These are phyloP conservation scores for Apoda limacodes DNA, from an alignment of 2,888 invertebrate species.

Conservation along the genomic window DNA sequence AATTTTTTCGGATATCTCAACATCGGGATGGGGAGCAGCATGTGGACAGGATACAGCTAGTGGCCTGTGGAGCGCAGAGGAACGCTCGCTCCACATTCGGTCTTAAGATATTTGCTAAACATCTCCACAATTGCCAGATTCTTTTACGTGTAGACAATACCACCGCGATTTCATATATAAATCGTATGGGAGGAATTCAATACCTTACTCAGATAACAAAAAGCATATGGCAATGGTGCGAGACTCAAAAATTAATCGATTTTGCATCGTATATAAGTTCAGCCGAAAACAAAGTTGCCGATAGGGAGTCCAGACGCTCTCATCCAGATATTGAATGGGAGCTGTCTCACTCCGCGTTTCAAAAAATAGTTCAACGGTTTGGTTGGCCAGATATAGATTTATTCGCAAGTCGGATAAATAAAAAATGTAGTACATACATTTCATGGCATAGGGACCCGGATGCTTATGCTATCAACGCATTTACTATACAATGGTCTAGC, in stretches of 20 bases:
- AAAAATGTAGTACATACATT: slow-evolving; percentile 18
- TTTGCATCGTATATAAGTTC: no score
- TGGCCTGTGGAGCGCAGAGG: slow-evolving; percentile 1
- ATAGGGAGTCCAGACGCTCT: no score
- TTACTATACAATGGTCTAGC: slow-evolving; percentile 19
- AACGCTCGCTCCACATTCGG: slow-evolving; percentile 5
- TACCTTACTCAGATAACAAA: no score
- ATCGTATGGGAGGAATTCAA: slow-evolving; percentile 15
- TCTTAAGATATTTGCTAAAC: slow-evolving; percentile 8
- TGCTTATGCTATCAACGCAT: slow-evolving; percentile 19
- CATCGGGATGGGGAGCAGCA: slow-evolving; percentile 8
- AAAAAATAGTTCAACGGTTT: no score
- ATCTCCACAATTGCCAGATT: slow-evolving; percentile 7
- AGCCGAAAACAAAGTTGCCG: no score
- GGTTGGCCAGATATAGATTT: slow-evolving; percentile 19
- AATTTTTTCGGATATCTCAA: slow-evolving; percentile 10
- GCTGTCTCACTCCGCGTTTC: no score
- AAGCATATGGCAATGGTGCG: no score
- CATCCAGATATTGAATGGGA: no score
- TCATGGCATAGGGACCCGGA: slow-evolving; percentile 21
- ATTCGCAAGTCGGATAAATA: slow-evolving; percentile 20
- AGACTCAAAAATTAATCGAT: no score
- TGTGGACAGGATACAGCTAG: slow-evolving; percentile 2
- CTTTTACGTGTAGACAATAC: slow-evolving; percentile 16
- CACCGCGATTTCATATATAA: slow-evolving; percentile 14